Percentiles rank a stretch among this genome's conserved stretches.
phyloP scores from a whole-genome alignment of 2,888 invertebrate species.

The Amphipyra tragopoginis region DNA sequence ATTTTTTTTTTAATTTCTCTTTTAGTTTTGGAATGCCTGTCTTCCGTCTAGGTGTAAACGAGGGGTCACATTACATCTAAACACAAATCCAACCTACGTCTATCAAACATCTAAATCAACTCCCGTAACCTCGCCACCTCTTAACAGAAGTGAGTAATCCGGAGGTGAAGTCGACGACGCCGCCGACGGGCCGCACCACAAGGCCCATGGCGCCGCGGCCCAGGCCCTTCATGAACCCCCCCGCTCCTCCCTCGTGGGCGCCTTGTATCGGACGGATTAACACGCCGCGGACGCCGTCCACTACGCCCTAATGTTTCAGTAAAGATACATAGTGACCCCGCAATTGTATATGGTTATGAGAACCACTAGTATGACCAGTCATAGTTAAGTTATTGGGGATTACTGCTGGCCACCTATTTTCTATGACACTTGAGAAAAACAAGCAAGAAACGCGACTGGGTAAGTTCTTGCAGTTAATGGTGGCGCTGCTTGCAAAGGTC shows the following conservation, averaged over 20 bases:
- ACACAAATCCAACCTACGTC: background rate
- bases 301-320: conserved; percentile 72
- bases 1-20: too few species aligned
- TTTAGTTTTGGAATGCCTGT: too few species aligned
- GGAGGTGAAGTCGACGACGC: conserved; percentile 81
- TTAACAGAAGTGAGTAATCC: conserved; percentile 76
- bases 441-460: too few species aligned
- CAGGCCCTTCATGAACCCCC: conserved; percentile 76
- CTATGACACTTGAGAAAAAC: too few species aligned
- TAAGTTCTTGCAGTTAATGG: too few species aligned
- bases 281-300: conserved; percentile 79
- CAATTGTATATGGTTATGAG: too few species aligned
- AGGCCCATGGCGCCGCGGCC: conserved; percentile 77
- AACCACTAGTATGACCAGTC: too few species aligned
- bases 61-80: background rate
- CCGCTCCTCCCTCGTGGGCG: conserved; percentile 74
- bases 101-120: conserved; percentile 37
- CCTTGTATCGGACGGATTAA: conserved; percentile 75
- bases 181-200: conserved; percentile 78
- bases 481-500: too few species aligned
- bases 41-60: too few species aligned
- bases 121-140: conserved; percentile 72
- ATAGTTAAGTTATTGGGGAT: too few species aligned
- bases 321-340: conserved; percentile 4
- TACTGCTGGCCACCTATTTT: too few species aligned